Evolutionary conservation across 2,113 vertebrate genomes (phyloP), one percentile per base, ranked within the genome.

Genomic region (Amia ocellicauda): DNA sequence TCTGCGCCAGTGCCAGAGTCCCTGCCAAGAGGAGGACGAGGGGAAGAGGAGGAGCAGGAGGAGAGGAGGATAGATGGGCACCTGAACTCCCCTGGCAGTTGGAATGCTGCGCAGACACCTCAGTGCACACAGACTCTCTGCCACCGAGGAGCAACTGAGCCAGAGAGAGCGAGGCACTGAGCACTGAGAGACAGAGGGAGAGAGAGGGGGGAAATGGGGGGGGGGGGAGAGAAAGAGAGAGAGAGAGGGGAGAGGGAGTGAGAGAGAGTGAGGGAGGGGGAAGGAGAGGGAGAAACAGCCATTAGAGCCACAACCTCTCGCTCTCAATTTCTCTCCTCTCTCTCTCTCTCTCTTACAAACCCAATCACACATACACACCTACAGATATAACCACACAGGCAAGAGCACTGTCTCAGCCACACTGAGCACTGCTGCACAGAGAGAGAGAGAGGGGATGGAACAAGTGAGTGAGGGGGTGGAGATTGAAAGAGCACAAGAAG

Each of bases 111-210:
- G 95, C 93, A 98, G 94, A 94, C 96, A 99, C 93, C 96, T 97
- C 93, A 99, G 96, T 95, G 97, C 95, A 95, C 96, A 98, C 94
- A 99, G 96, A 95, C 97, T 98, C 95, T 99, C 96, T 93, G 96
- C 95, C 93, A 98, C 96, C 94, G 93, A 98, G 91, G 97, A 98
- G 95, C 97, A 99, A 93, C 97, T 94, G 94, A 98, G 96, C 97
- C 97, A 99, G 92, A 98, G 95, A 98, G 97, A 98, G 94, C 95
- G 97, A 93, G 96, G 96, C 91, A 99, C 93, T 97, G 97, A 98
- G 95, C 96, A 99, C 96, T 98, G 96, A 93, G 96, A 91, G 94
- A 93, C 86, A 95, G 92, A 96, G 93, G 94, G 82, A 86, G 84
- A 81, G 78, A 74, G 91, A 93, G 93, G 90, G 91, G 90, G 89